Evolutionary conservation across 2,888 invertebrate species (phyloP).

Genomic region (Ernsta delagoae): DNA sequence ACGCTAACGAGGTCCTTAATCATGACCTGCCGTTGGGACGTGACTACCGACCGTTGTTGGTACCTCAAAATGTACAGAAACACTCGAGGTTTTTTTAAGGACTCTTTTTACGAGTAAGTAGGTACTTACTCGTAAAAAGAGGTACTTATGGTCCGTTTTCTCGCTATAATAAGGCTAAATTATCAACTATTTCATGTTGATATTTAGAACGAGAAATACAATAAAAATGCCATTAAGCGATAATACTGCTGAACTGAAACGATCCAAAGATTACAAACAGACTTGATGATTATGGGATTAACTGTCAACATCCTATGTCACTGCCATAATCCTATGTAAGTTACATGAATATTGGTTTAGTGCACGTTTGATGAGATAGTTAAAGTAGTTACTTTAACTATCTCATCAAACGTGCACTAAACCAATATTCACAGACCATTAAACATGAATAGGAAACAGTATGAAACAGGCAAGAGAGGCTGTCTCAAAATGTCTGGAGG

Average conservation of each 20-base stretch:
- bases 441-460: constrained; percentile 8
- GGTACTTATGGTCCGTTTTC: too few relatives aligned
- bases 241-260: neutral
- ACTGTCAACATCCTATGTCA: constrained; percentile 6
- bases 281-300: constrained; percentile 13
- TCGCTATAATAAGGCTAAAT: too few relatives aligned
- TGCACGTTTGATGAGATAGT: neutral
- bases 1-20: too few relatives aligned
- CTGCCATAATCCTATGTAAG: neutral
- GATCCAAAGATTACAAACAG: constrained; percentile 10
- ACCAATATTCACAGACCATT: constrained; percentile 15
- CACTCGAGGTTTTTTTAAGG: too few relatives aligned
- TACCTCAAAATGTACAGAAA: too few relatives aligned
- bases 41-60: too few relatives aligned
- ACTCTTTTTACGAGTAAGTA: too few relatives aligned
- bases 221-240: neutral
- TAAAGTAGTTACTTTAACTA: constrained; percentile 4
- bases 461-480: neutral
- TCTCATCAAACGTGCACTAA: neutral
- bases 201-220: too few relatives aligned
- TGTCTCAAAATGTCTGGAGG: constrained; percentile 9
- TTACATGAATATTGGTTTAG: constrained; percentile 14
- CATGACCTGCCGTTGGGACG: too few relatives aligned
- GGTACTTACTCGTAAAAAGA: too few relatives aligned
- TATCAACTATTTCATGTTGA: neutral